Conservation (phyloP, 2,113 vertebrate species). For the Ursus arctos region DNA sequence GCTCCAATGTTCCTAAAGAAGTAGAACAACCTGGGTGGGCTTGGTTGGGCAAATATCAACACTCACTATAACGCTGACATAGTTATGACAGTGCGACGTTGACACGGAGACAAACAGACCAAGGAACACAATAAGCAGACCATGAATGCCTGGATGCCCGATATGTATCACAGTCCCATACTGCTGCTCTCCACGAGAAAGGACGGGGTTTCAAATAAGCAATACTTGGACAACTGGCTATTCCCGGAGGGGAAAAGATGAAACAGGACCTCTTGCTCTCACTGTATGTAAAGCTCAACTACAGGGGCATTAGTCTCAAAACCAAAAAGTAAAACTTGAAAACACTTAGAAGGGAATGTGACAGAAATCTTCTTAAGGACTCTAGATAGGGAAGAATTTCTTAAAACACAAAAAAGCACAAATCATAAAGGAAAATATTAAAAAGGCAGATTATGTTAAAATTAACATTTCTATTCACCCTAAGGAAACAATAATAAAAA, state of each 20-base stretch:
- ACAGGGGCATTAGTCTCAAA: not conserved
- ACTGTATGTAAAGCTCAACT: not conserved
- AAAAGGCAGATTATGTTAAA: not conserved
- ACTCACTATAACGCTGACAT: not conserved
- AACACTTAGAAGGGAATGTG: not conserved
- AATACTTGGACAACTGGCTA: not conserved
- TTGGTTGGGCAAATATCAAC: too few relatives aligned
- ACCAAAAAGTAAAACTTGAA: not conserved
- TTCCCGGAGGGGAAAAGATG: not conserved
- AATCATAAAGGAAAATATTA: not conserved
- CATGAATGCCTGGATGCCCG: accelerated
- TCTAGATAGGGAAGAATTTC: not conserved
- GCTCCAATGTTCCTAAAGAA: not conserved
- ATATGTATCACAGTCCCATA: not conserved
- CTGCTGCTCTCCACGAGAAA: not conserved
- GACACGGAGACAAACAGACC: not conserved
- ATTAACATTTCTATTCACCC: not conserved
- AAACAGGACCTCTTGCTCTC: not conserved
- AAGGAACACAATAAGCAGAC: not conserved
- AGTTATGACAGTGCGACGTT: not conserved
- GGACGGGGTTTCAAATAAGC: not conserved
- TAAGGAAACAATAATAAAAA: not conserved
- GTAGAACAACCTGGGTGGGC: not conserved
- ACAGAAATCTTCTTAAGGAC: not conserved
- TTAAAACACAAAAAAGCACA: not conserved